Base-by-base conservation (phyloP, 2,888 invertebrate genomes). In the Halocaridina rubra region DNA sequence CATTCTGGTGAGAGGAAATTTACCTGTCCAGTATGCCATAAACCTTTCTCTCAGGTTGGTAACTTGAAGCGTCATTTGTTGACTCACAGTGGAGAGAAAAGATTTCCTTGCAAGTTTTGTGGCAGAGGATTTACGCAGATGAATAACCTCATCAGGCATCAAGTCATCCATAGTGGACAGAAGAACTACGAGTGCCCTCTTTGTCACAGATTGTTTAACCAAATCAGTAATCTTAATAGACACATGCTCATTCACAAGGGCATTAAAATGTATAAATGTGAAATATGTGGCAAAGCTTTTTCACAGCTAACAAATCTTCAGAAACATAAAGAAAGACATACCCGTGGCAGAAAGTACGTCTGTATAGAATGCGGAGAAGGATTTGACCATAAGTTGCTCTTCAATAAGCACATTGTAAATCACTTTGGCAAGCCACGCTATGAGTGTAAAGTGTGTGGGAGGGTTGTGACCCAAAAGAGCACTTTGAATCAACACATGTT, bases 181-280 rank as follows among this genome's bases (percentile, higher is more conserved):
- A 81, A 81, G 29, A 75, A 75, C 22, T 64, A 33, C 24, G 75
- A 81, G 33, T 81, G 81, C 27, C 16, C 61, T 8, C 39, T 59
- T 27, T 81, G 81, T 81, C 74, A 74, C 13, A 74, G 74, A 39
- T 27, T 29, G n/a, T 81, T 81, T 75, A 75, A 29, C 30, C 64
- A 32, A 22, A 74, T 64, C 16, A 61, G 75, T 64, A 33, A 64
- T 16, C 81, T 81, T 19, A 61, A 27, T 5, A 61, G 57, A n/a
- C 81, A 81, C 19, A 13, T 24, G 7, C 19, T 81, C 13, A 75
- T 67, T 13, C 81, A 81, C 53, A 74, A 59, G 16, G 81, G 81
- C 27, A 59, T 29, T 39, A 75, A 74, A 39, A 64, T 39, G 19
- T 75, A 57, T 29, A 64, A 33, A 24, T 81, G 81, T 64, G 64